phyloP scores from a whole-genome alignment of 2,888 invertebrate species.

The Rhodophaea formosa region DNA sequence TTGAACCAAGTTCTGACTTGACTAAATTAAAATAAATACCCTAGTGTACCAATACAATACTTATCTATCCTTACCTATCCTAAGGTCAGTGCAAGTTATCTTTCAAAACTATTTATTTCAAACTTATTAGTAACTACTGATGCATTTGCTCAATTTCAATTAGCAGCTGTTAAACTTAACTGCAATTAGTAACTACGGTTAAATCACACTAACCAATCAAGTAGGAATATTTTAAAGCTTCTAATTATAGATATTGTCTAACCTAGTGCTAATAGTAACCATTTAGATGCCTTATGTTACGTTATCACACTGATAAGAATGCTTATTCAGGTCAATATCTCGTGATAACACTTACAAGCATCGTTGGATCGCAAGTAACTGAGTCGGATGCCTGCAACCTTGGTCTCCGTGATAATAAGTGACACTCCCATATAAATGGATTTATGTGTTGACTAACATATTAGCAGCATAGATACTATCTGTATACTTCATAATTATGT shows the following conservation, averaged over 20 bases:
- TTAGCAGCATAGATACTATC: conserved; percentile 14
- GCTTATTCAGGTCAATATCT: conserved; percentile 74
- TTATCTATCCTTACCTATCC: too few relatives aligned
- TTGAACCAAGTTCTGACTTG: too few relatives aligned
- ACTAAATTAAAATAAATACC: too few relatives aligned
- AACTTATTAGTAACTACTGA: not conserved
- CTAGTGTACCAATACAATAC: too few relatives aligned
- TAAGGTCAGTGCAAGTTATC: not conserved
- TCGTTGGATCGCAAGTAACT: conserved; percentile 25
- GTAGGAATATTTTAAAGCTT: conserved; percentile 20
- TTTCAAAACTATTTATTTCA: not conserved
- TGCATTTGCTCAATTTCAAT: not conserved
- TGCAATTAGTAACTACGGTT: conserved; percentile 9
- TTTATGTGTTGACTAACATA: conserved; percentile 12
- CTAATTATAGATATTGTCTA: conserved; percentile 48
- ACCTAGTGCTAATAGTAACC: conserved; percentile 41
- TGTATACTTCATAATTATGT: conserved; percentile 4
- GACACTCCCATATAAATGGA: conserved; percentile 34
- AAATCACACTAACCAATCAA: not conserved
- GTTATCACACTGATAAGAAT: conserved; percentile 61
- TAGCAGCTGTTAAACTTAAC: not conserved
- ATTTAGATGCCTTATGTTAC: conserved; percentile 25
- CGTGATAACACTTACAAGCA: conserved; percentile 47
- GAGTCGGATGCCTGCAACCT: conserved; percentile 30
- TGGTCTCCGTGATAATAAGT: conserved; percentile 42